Evolutionary conservation across 2,888 invertebrate genomes (phyloP), one percentile per base, ranked within the genome.

Genomic region (Drosophila subquinaria): DNA sequence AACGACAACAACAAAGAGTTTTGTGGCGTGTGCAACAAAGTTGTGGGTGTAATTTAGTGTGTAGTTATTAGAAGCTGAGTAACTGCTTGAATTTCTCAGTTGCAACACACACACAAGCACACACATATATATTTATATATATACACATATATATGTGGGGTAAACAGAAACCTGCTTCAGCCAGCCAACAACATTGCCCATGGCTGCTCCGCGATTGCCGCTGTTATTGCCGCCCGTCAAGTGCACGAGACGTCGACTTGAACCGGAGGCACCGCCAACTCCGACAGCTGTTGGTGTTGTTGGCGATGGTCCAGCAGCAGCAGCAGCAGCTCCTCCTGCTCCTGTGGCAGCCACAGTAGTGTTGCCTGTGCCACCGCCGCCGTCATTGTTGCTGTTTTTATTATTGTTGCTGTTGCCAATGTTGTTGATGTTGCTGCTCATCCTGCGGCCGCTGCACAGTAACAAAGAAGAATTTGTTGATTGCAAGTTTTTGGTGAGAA

Each of bases 151-250:
- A 20, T 50, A 68, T 35, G 43, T 17, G 45, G 30, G 45, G 51
- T 64, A 30, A 76, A 76, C 79, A 77, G 81, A 81, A 91, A 93
- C 96, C 96, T 96, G 96, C 94, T 96, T 96, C 57, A 96, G 94
- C 96, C 96, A 96, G 93, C 96, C 96, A 79, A 96, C 96, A 90
- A 96, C 96, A 83, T 96, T 96, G 79, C 95, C 94, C 84, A 96
- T 95, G 90, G 96, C 95, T 84, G 95, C 96, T 13, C 92, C 90
- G 86, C 91, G 71, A 88, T 88, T 79, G 89, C 85, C 8, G 47
- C 36, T 15, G 56, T 43, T 56, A 43, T 10, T 36, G 56, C 45
- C 84, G 93, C 93, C 88, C n/a, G 80, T 94, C 94, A 57, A 96
- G 94, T 89, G 96, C 95, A 73, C 95, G 94, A 79, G 94, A 5